Conservation (phyloP, 2,888 invertebrate species). For the Podotricha telesiphe region DNA sequence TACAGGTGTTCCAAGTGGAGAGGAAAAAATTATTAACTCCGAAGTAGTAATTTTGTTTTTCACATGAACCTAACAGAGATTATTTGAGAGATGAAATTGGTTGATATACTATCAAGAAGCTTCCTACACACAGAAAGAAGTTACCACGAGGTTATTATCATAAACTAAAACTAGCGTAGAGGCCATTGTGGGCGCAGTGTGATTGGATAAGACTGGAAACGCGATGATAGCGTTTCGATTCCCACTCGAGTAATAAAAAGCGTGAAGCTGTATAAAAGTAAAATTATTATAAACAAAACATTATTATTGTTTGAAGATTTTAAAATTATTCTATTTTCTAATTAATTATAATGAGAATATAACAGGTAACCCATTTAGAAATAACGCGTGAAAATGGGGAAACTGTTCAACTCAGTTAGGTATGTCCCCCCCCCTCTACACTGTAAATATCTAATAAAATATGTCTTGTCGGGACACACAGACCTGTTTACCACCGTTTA, state of each 20-base stretch:
- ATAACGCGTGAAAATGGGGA: neutral
- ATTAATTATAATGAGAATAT: neutral
- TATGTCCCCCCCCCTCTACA: neutral
- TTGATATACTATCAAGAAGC: no score
- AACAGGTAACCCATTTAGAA: neutral
- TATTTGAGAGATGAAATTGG: no score
- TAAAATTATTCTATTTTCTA: neutral
- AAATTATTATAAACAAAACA: no score
- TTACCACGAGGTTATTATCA: no score
- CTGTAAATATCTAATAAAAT: slow-evolving; percentile 4
- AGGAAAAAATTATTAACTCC: neutral
- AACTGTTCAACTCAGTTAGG: neutral
- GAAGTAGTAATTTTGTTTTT: neutral
- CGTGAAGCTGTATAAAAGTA: no score
- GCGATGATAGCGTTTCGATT: no score
- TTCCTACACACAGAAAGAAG: neutral
- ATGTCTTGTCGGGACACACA: neutral
- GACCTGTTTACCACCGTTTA: neutral
- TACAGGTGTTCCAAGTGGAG: neutral
- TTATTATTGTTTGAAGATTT: neutral
- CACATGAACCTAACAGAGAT: neutral
- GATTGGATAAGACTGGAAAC: no score
- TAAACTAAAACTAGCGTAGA: neutral
- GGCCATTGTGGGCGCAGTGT: no score
- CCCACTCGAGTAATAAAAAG: no score